A percentile compares a stretch with the other conserved stretches of the same genome.
Evolutionary conservation across 2,888 invertebrate genomes (phyloP).

Genomic region (Acanthosepion esculentum): DNA sequence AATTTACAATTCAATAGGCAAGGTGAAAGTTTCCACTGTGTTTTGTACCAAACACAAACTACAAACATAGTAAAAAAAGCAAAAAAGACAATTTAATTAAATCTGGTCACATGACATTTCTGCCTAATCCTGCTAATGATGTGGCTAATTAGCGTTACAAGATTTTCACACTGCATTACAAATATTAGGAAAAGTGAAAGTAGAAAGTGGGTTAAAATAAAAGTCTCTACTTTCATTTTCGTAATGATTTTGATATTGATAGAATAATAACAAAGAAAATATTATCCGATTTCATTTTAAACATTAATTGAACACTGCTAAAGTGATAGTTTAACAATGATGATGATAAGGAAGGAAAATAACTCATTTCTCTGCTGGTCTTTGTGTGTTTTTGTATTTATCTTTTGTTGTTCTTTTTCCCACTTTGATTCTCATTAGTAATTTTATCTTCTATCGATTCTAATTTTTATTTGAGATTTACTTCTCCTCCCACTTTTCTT

Average conservation of each 20-base stretch:
- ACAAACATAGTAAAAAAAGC: background rate
- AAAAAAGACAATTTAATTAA: background rate
- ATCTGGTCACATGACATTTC: background rate
- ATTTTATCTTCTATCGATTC: background rate
- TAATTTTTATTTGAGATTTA: background rate
- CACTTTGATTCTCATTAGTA: background rate
- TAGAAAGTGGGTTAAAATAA: background rate
- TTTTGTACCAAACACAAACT: background rate
- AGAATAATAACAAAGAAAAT: background rate
- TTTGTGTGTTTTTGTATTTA: background rate
- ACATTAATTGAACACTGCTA: background rate
- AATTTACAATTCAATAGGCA: conserved; percentile 33
- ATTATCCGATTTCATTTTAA: background rate
- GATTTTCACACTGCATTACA: conserved; percentile 33
- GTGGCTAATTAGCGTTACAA: conserved; percentile 8
- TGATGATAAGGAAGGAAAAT: background rate
- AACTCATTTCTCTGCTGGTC: background rate
- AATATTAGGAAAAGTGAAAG: background rate
- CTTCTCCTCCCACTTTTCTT: background rate
- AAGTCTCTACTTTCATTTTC: background rate
- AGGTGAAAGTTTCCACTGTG: background rate
- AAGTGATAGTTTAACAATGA: background rate
- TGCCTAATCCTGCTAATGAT: conserved; percentile 9
- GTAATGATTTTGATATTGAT: background rate
- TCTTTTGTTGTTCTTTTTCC: background rate